phyloP scores from a whole-genome alignment of 2,113 vertebrate genomes.

The Lophotis ruficrista region DNA sequence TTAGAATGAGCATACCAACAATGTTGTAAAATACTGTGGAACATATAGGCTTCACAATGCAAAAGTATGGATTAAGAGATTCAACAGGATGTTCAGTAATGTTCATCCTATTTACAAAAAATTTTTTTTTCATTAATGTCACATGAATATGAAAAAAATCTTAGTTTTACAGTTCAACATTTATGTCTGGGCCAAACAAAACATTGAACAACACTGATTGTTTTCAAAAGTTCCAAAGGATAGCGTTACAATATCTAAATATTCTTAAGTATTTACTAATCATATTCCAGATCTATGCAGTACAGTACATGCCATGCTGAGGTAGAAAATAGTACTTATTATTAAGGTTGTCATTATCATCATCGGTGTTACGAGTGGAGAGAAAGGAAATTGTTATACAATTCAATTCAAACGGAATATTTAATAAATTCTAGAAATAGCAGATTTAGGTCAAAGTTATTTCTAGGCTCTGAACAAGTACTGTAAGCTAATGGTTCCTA shows the following conservation, averaged over 20 bases:
- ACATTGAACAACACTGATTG: not conserved
- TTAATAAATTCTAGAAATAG: not conserved
- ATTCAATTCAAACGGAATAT: not conserved
- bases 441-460: conserved; percentile 4
- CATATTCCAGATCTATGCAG: not conserved
- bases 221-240: not conserved
- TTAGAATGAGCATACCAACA: not conserved
- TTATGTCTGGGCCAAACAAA: not conserved
- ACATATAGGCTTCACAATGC: not conserved
- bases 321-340: not conserved
- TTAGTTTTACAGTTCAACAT: not conserved
- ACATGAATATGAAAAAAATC: not conserved
- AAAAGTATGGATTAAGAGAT: not conserved
- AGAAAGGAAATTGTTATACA: not conserved
- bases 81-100: not conserved
- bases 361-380: not conserved
- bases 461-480: not conserved
- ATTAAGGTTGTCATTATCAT: not conserved
- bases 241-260: not conserved
- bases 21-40: not conserved
- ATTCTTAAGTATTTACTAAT: not conserved
- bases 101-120: not conserved
- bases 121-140: not conserved
- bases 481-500: not conserved
- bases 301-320: not conserved